Base-by-base conservation (phyloP, 2,113 vertebrate species). In the human region DNA sequence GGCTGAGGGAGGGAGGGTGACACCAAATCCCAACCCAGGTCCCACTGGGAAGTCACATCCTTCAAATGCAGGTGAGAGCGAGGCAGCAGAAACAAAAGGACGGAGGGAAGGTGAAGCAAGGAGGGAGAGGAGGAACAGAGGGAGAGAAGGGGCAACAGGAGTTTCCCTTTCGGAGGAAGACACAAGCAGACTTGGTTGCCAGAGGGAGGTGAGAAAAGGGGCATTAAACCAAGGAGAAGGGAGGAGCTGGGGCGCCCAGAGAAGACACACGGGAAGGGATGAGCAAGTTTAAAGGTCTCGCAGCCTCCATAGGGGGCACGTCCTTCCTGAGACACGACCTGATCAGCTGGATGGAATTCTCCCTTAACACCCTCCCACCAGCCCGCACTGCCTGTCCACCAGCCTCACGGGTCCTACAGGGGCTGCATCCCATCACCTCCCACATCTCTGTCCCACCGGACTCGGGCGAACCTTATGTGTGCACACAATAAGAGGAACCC, bases 331-430 rank as follows among this genome's bases (percentile, higher is more conserved):
- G 40, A 79, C 79, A 20, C 1, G 5, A 18, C 7, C 61, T 81
- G 27, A 48, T 82, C 8, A 0, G 48, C 17, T 35, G 30, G 30
- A 18, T 30, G 1, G 25, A 27, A 48, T 27, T 48, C 43, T 18
- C 30, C 75, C 43, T 40, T 75, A 43, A 25, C 23, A 27, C 40
- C 40, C 3, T 43, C 73, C 72, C 0, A 10, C 70, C 10, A 27
- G 87, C 43, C 73, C 3, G 1, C 2, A 45, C 45, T 32, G 30
- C 50, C 64, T 12, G 32, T 64, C 76, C 32, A 32, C 52, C 1
- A 0, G 66, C 25, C 40, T 50, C 8, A 4, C 0, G 2, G 17
- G 43, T 61, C 85, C 52, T 25, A 1, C 0, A 3, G 16, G 57
- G 48, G 25, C 22, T 14, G 4, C 18, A 12, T 40, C n/a, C 27